A percentile compares a stretch with the other conserved stretches of the same genome.
phyloP scores from a whole-genome alignment of 92 coral and sea anemone species.

The Palythoa grandiflora region DNA sequence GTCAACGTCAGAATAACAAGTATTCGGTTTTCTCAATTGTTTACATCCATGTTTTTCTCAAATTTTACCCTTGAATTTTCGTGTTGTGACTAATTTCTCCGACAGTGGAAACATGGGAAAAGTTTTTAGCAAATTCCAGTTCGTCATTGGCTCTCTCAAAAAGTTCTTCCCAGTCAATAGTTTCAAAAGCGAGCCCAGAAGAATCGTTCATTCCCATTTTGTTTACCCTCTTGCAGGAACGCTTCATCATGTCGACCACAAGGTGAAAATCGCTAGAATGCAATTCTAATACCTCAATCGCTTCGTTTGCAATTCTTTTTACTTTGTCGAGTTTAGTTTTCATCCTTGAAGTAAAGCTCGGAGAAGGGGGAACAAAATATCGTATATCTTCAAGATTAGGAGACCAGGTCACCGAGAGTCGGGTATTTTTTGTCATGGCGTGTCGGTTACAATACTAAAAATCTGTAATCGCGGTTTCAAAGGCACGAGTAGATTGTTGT shows the following conservation, averaged over 20 bases:
- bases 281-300: slow-evolving; percentile 7
- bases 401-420: slow-evolving; percentile 36
- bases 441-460: neutral
- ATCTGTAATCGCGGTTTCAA: no score
- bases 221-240: neutral
- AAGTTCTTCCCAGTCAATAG: slow-evolving; percentile 23
- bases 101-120: neutral
- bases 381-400: slow-evolving; percentile 36
- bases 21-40: no score
- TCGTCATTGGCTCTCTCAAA: slow-evolving; percentile 22
- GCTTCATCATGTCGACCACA: neutral
- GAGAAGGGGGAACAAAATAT: slow-evolving; percentile 10
- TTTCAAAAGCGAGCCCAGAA: neutral
- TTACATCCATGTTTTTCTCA: neutral
- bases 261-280: neutral
- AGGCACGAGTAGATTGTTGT: no score
- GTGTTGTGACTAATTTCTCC: neutral
- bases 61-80: neutral
- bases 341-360: slow-evolving; percentile 25
- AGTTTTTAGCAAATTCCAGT: neutral
- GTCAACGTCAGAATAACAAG: no score
- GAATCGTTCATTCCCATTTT: neutral
- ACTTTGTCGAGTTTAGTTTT: slow-evolving; percentile 37
- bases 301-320: slow-evolving; percentile 15
- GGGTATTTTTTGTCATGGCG: slow-evolving; percentile 12